A percentile compares a stretch with the other conserved stretches of the same genome.
phyloP scores from a whole-genome alignment of 1,140 invertebrate genomes.

The Nymphalis io region DNA sequence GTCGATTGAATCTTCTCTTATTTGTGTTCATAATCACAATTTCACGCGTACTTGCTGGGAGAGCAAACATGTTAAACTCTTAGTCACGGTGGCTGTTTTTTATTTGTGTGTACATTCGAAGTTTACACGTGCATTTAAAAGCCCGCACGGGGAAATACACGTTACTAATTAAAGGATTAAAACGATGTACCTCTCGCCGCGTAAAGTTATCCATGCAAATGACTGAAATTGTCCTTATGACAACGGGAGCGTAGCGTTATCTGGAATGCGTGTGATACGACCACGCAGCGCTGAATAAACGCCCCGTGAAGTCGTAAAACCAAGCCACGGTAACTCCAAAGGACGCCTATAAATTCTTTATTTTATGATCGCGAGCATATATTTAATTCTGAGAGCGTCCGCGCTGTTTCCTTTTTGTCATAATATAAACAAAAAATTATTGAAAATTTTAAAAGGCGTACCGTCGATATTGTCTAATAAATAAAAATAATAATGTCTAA shows the following conservation, averaged over 20 bases:
- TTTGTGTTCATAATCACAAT: conserved; percentile 73
- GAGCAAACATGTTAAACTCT: conserved; percentile 70
- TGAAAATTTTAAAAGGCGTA: conserved; percentile 55
- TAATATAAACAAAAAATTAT: conserved; percentile 67
- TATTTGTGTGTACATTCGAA: conserved; percentile 53
- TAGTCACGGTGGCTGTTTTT: conserved; percentile 68
- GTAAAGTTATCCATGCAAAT: conserved; percentile 32
- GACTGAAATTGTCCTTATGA: conserved; percentile 40
- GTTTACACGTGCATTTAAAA: conserved; percentile 54
- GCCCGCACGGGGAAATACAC: conserved; percentile 44
- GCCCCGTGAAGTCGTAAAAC: conserved; percentile 75
- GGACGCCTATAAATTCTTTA: conserved; percentile 78
- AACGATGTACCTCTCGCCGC: conserved; percentile 17
- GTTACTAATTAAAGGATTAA: conserved; percentile 50
- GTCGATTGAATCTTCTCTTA: conserved; percentile 56
- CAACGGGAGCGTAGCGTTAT: conserved; percentile 53
- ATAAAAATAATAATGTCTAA: conserved; percentile 48
- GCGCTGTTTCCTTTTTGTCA: conserved; percentile 69
- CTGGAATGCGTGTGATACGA: conserved; percentile 65
- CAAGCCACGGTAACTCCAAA: conserved; percentile 72
- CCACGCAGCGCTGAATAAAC: conserved; percentile 70
- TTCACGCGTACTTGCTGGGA: conserved; percentile 70
- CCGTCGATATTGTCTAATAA: conserved; percentile 27
- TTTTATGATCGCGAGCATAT: conserved; percentile 76
- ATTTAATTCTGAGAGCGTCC: conserved; percentile 75